Base-by-base conservation (phyloP, 1,140 invertebrate genomes). In the Pseudomyrmex cubaensis region DNA sequence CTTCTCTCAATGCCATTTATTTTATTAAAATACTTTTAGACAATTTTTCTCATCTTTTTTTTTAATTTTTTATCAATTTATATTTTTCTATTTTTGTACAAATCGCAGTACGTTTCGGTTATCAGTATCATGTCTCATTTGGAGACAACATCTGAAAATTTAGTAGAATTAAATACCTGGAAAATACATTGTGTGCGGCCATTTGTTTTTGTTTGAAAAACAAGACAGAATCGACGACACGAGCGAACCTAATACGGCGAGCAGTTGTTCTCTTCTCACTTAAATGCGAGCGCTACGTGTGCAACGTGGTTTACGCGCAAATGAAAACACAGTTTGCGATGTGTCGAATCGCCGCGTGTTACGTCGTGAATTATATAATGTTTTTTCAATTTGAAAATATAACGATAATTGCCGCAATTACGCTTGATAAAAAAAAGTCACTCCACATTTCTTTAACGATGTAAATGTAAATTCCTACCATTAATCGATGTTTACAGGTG, bases 401-500 rank as follows among this genome's bases (percentile, higher is more conserved):
- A 35, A 35, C 48, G 15, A 12, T 74, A 10, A 35, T 7, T 35
- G 5, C 5, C 35, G 25, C 5, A 35, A 35, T 10, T 54, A 5
- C 56, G 2, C 17, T 22, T 15, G 12, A 44, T n/a, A 54, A 77
- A 25, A 25, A 25, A 25, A 20, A 77, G 9, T 44, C 15, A 3
- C 22, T 64, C 22, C 0, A 35, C 35, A 35, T 35, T 7, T 5
- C 35, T 35, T 35, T 35, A 35, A 35, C 35, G 35, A 35, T 35
- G 5, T n/a, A 35, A 7, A 35, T 35, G 35, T 7, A 35, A 35
- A 35, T 35, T 5, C 3, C 35, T 35, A 35, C 66, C 22, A 13
- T 75, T 61, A 59, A 70, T 85, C 85, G 35, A 69, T 57, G 5
- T 9, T 35, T 35, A 20, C 69, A 93, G 92, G 92, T 94, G 93